Conservation (phyloP, 2,797 vertebrate genomes). For the Smutsia temminckii region DNA sequence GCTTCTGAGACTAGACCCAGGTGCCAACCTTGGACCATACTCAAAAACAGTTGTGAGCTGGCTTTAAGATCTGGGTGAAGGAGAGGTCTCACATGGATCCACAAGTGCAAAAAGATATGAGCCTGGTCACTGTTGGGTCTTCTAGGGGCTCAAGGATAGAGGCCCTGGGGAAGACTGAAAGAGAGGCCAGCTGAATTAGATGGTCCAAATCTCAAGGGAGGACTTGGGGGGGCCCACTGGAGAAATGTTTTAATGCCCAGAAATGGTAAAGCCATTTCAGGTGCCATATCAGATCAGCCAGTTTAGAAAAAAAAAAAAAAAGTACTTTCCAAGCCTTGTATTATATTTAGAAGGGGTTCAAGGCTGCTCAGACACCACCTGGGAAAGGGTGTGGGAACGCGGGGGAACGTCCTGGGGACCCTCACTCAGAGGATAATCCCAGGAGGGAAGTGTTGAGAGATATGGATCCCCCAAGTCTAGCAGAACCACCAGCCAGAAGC, state of each 20-base stretch:
- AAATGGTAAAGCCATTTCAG: neutral
- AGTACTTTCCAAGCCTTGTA: neutral
- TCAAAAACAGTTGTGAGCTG: neutral
- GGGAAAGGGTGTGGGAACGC: neutral
- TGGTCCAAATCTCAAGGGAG: neutral
- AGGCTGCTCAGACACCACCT: neutral
- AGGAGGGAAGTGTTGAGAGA: neutral
- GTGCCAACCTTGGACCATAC: neutral
- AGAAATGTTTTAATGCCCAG: neutral
- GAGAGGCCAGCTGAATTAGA: neutral
- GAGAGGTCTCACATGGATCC: neutral
- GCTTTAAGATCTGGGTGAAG: neutral
- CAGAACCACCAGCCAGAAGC: neutral
- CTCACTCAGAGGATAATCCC: neutral
- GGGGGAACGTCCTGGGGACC: neutral
- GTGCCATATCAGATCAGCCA: neutral
- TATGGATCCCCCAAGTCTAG: neutral
- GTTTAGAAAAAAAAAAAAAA: neutral
- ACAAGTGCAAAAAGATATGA: neutral
- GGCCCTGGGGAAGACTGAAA: neutral
- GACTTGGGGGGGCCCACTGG: neutral
- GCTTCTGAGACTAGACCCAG: neutral
- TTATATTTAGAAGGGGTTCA: constrained; percentile 1
- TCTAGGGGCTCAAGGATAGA: neutral
- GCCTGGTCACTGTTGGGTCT: neutral